Evolutionary conservation across 2,888 invertebrate species (phyloP), one percentile per base, ranked within the genome.

Genomic region (Polydrusus tereticollis): DNA sequence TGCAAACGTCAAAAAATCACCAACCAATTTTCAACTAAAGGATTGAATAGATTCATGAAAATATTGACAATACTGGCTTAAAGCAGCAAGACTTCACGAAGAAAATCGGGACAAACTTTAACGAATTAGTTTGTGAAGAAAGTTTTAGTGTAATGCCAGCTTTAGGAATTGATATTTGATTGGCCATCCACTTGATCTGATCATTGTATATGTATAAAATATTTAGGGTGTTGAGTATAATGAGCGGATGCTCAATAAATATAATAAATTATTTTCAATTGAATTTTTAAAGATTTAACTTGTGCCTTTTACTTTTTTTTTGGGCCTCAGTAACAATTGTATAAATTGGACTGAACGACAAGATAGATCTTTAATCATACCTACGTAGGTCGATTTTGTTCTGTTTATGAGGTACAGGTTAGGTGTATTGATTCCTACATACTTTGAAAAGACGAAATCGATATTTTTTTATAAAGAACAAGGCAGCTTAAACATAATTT

Each of bases 181-280:
- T n/a, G n/a, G n/a, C n/a, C n/a, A n/a, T n/a, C n/a, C n/a, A n/a
- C n/a, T n/a, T n/a, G 36, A 36, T 36, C n/a, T 12, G 36, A 5
- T 36, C 1, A 12, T 36, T 33, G 12, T 12, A 23, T 52, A n/a
- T 23, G 26, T 14, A 29, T 5, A 57, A 26, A 50, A 50, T 23
- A 16, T 41, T 41, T 41, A 41, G 2, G 16, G 16, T 41, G 16
- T 41, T 41, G 36, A 41, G 6, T 41, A 41, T 16, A 41, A 41
- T 7, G 16, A 16, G 41, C 16, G 1, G 16, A 41, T 16, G 16
- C 41, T 41, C 41, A 1, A 18, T 29, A 33, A 18, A 21, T 38
- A 38, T 60, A 38, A 43, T 60, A 29, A 43, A 26, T 60, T 60
- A 43, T 41, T 60, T 41, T 60, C 5, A 8, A 43, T 43, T 60